Conservation (phyloP, 2,113 vertebrate species). For the Thermophis baileyi region DNA sequence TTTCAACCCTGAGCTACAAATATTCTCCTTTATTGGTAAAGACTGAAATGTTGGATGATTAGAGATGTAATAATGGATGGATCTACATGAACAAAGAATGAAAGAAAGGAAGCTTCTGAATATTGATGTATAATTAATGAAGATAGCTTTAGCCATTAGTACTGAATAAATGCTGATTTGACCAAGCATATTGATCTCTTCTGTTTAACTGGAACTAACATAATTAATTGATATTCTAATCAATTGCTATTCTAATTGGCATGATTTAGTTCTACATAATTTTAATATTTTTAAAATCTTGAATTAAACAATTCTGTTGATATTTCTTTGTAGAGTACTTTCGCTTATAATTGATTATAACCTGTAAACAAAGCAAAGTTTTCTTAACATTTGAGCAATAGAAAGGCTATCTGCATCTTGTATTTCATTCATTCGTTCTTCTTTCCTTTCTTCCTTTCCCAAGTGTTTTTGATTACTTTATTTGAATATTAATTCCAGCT, state of each 20-base stretch:
- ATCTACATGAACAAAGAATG: not conserved
- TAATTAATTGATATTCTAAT: not conserved
- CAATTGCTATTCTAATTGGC: not conserved
- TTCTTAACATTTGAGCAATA: not conserved
- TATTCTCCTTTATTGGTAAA: not conserved
- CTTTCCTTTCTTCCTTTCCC: not conserved
- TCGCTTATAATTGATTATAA: not conserved
- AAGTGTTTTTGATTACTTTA: not conserved
- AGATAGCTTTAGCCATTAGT: not conserved
- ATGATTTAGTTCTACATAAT: not conserved
- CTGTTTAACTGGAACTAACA: not conserved
- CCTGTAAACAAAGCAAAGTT: not conserved
- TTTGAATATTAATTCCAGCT: not conserved
- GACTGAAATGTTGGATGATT: not conserved
- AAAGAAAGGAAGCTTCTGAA: not conserved
- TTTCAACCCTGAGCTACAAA: no score
- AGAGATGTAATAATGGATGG: not conserved
- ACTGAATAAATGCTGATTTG: slow-evolving; percentile 17
- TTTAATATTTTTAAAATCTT: not conserved
- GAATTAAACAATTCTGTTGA: not conserved
- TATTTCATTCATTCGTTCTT: not conserved
- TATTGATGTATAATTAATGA: slow-evolving; percentile 7
- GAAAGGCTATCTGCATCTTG: not conserved
- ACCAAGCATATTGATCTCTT: slow-evolving; percentile 2
- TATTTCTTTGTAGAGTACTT: not conserved